These are phyloP conservation scores for Melanotaenia pygmaea DNA, from an alignment of 2,797 vertebrate species.

Conservation along the genomic window DNA sequence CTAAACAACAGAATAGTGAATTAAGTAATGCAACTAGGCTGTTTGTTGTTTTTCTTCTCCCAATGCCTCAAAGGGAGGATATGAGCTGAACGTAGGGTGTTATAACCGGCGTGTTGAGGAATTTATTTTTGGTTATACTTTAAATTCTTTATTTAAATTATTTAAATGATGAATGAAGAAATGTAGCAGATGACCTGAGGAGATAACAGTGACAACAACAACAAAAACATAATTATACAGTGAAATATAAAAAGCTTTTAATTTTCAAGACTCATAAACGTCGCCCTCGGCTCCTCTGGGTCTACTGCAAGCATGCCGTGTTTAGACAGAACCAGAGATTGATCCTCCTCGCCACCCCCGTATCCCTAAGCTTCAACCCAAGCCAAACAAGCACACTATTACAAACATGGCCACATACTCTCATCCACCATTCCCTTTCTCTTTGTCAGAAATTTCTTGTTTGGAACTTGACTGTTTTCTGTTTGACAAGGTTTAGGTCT, in stretches of 20 bases:
- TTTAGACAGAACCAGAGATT: constrained; percentile 77
- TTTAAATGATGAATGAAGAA: constrained; percentile 4
- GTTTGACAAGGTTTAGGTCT: constrained; percentile 48
- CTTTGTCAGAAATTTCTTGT: constrained; percentile 55
- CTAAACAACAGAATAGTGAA: constrained; percentile 36
- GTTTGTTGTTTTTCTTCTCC: constrained; percentile 1
- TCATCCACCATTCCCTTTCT: constrained; percentile 26
- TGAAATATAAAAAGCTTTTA: constrained; percentile 57
- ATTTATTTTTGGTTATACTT: constrained; percentile 6
- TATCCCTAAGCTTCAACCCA: constrained; percentile 44
- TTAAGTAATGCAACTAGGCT: constrained; percentile 35
- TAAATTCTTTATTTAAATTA: constrained; percentile 7
- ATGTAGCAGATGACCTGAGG: constrained; percentile 2
- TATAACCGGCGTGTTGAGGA: constrained; percentile 4
- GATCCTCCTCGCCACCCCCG: constrained; percentile 54
- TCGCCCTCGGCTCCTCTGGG: constrained; percentile 65
- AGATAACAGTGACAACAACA: constrained; percentile 30
- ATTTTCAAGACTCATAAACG: constrained; percentile 56
- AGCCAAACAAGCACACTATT: constrained; percentile 60
- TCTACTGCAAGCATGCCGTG: constrained; percentile 66
- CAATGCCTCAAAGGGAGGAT: constrained; percentile 4
- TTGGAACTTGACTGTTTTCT: constrained; percentile 41
- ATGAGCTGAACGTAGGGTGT: constrained; percentile 8
- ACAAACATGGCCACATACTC: constrained; percentile 55
- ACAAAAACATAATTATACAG: constrained; percentile 38